Conservation (phyloP, 1,140 invertebrate species). For the Apis cerana region DNA sequence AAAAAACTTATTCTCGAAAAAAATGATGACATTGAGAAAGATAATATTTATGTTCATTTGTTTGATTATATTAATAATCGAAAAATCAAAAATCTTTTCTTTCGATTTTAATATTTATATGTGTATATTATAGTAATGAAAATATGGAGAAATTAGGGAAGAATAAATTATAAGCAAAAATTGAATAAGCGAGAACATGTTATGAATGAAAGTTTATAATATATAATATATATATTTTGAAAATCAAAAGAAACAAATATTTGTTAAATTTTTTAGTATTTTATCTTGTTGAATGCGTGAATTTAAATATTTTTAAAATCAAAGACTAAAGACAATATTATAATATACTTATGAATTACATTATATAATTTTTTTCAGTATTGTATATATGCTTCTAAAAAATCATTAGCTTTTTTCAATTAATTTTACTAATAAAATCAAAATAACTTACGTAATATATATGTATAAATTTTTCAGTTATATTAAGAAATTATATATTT, state of each 20-base stretch:
- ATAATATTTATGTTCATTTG: no score
- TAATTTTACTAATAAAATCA: not conserved
- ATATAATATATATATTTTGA: conserved; percentile 10
- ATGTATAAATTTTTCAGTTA: not conserved
- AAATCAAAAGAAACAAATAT: conserved; percentile 12
- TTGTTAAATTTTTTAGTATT: conserved; percentile 34
- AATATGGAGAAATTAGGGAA: not conserved
- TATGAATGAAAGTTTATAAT: conserved; percentile 4
- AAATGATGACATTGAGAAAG: no score
- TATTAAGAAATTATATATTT: not conserved
- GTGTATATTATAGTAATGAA: not conserved
- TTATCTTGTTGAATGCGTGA: conserved; percentile 43
- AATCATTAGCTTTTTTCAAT: not conserved
- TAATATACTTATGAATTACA: conserved; percentile 2
- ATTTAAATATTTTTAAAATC: conserved; percentile 43
- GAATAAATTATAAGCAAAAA: not conserved
- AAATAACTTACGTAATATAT: not conserved
- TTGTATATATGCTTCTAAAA: not conserved
- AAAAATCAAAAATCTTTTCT: conserved; percentile 11
- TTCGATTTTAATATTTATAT: not conserved
- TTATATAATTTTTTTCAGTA: conserved; percentile 2
- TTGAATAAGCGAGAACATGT: not conserved
- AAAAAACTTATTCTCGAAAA: no score
- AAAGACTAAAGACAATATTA: conserved; percentile 22
- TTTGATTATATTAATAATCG: not conserved